Evolutionary conservation across 2,888 invertebrate species (phyloP).

Genomic region (Nudaria mundana): DNA sequence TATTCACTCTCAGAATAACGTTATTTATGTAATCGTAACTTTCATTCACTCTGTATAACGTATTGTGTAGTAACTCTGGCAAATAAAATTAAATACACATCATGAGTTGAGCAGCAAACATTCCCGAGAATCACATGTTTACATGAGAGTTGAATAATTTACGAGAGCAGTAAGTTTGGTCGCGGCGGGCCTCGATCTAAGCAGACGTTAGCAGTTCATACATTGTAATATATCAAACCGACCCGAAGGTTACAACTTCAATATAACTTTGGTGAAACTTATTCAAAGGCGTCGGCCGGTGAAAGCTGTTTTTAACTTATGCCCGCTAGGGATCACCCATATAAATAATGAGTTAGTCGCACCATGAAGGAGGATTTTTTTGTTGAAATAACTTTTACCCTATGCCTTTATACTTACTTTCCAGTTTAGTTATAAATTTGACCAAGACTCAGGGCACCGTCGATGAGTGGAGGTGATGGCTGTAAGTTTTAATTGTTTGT

Average conservation of each 20-base stretch:
- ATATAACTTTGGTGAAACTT: slow-evolving; percentile 58
- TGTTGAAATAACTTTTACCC: slow-evolving; percentile 52
- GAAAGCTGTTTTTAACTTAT: slow-evolving; percentile 77
- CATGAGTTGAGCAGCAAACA: slow-evolving; percentile 52
- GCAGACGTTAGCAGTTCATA: too few species aligned
- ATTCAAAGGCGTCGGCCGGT: slow-evolving; percentile 62
- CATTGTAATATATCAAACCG: too few species aligned
- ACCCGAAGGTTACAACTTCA: slow-evolving; percentile 66
- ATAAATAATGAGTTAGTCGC: slow-evolving; percentile 74
- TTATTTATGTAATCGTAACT: too few species aligned
- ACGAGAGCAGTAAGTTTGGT: slow-evolving; percentile 71
- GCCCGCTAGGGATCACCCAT: slow-evolving; percentile 63
- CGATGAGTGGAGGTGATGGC: too few species aligned
- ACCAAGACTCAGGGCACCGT: too few species aligned
- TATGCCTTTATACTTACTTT: too few species aligned
- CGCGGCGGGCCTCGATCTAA: slow-evolving; percentile 54
- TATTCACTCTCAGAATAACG: too few species aligned
- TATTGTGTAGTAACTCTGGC: too few species aligned
- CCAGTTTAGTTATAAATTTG: too few species aligned
- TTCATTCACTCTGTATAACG: too few species aligned
- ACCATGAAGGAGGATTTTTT: slow-evolving; percentile 59
- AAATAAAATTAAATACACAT: too few species aligned
- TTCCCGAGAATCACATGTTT: slow-evolving; percentile 58
- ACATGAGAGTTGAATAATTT: slow-evolving; percentile 74
- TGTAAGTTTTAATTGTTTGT: too few species aligned